Conservation (phyloP, 2,113 vertebrate species). For the Carlito syrichta region DNA sequence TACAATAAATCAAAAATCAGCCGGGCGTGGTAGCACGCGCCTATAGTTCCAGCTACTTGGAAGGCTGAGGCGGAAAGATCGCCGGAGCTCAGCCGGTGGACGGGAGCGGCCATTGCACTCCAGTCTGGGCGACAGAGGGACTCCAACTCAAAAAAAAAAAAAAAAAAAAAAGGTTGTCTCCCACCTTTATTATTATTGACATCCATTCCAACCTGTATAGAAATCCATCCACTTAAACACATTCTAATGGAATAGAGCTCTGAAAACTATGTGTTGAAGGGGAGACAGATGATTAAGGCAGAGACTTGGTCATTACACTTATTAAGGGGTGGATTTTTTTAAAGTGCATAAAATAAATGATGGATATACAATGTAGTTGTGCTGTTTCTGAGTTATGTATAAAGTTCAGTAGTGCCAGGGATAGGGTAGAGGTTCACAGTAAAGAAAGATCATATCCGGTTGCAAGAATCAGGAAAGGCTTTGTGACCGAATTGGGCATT, state of each 20-base stretch:
- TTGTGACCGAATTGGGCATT: background rate
- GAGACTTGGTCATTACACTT: conserved; percentile 1
- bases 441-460: background rate
- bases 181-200: background rate
- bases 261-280: background rate
- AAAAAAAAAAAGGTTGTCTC: background rate
- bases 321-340: background rate
- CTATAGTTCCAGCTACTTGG: too few relatives aligned
- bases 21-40: too few relatives aligned
- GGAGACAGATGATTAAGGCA: background rate
- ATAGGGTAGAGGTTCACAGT: background rate
- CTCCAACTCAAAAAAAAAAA: too few relatives aligned
- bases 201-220: background rate
- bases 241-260: conserved; percentile 39
- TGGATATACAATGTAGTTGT: background rate
- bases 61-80: too few relatives aligned
- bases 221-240: conserved; percentile 8
- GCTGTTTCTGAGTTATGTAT: background rate
- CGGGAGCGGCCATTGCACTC: too few relatives aligned
- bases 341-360: background rate
- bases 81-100: too few relatives aligned
- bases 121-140: too few relatives aligned
- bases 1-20: too few relatives aligned
- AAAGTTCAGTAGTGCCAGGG: background rate
- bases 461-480: background rate